Base-by-base conservation (phyloP, 53 echinoderm and acorn worm genomes). In the Holothuria scabra region DNA sequence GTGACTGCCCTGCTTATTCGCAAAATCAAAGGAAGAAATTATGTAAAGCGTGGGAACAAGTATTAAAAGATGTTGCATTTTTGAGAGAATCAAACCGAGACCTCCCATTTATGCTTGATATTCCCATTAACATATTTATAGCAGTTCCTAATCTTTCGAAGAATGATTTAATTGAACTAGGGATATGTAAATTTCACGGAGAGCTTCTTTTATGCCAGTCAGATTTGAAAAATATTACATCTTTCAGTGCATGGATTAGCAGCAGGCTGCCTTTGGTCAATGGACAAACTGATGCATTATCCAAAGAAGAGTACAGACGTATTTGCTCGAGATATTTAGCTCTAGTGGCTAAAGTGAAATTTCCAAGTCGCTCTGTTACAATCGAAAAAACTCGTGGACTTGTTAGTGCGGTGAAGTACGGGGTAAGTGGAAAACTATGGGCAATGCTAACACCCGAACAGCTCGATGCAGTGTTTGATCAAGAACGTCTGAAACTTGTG, bases 61-160 rank as follows among this genome's bases (percentile, higher is more conserved):
- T 56, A 8, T n/a, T 58, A 29, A 79, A 79, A 57, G 79, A 79
- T 57, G 57, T 58, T 57, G 30, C 59, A 31, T 56, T 79, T 56
- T 46, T 79, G 16, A 46, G 56, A 9, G 79, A 79, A 59, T 79
- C 79, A 3, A 79, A 79, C 56, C 79, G 79, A 33, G 79, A 79
- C 59, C 79, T 79, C 52, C 12, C 29, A 30, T 79, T 79, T 57
- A 33, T 79, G 58, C 55, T 79, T 46, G 32, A 79, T 59, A 32
- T 79, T 57, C 49, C 79, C 4, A 57, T 79, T 18, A 33, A 79
- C 29, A 79, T 21, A 28, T 79, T 57, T 79, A 32, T 79, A 1
- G 79, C 79, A 6, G 32, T 79, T 23, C 79, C 79, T 10, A 79
- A 79, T 30, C 11, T 79, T 20, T n/a, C 56, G 18, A 7, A 28